Conservation (phyloP, 1,140 invertebrate genomes). For the Drosophila setifemur region DNA sequence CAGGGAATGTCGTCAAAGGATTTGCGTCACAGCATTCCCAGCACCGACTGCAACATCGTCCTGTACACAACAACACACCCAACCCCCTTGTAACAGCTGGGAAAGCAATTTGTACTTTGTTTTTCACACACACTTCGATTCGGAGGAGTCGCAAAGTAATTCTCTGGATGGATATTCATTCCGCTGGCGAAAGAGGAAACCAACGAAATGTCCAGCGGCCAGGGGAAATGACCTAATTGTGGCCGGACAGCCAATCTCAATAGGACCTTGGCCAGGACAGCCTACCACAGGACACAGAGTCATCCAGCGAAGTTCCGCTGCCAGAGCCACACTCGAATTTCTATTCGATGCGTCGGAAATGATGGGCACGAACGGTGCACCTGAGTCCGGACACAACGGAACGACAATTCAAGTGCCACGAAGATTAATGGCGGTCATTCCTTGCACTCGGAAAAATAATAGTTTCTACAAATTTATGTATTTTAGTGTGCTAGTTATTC, state of each 20-base stretch:
- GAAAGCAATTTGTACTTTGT: constrained; percentile 39
- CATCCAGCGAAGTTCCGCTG: constrained; percentile 4
- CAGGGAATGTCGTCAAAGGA: constrained; percentile 54
- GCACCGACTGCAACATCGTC: background rate
- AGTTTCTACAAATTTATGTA: too few species aligned
- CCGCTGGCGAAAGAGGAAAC: background rate
- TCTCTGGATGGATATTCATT: background rate
- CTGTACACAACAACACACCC: constrained; percentile 4
- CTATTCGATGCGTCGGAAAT: constrained; percentile 16
- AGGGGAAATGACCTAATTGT: constrained; percentile 14
- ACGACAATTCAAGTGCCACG: constrained; percentile 6
- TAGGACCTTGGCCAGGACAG: background rate
- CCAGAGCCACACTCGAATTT: background rate
- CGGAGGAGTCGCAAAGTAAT: constrained; percentile 11
- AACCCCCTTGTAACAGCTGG: constrained; percentile 31
- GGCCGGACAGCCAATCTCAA: constrained; percentile 26
- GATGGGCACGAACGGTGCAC: constrained; percentile 9
- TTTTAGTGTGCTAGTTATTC: too few species aligned
- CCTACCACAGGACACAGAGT: background rate
- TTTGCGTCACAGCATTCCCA: constrained; percentile 45
- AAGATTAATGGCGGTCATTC: constrained; percentile 24
- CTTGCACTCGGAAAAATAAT: background rate
- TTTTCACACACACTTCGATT: constrained; percentile 8
- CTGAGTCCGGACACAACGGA: constrained; percentile 6
- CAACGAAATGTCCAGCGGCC: background rate